These are phyloP conservation scores for Rhagonycha fulva DNA, from an alignment of 2,888 invertebrate genomes.

Conservation along the genomic window DNA sequence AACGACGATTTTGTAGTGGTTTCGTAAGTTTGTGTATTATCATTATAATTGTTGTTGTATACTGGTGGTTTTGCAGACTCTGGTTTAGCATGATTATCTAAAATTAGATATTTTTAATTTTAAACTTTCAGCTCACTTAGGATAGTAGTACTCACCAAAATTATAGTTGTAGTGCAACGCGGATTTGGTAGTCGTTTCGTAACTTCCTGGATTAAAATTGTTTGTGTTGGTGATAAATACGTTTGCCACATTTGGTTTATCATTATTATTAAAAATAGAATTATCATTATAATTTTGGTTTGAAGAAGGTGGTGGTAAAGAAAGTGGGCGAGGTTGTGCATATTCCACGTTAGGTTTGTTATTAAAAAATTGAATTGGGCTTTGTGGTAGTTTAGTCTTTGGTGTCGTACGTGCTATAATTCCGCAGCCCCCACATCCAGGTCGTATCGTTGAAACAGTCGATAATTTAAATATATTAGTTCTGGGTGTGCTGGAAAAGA, in stretches of 20 bases:
- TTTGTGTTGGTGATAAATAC: no score
- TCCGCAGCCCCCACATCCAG: slow-evolving; percentile 64
- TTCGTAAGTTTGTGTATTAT: not conserved
- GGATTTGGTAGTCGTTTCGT: no score
- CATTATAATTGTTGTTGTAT: no score
- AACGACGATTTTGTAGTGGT: not conserved
- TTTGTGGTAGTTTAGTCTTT: not conserved
- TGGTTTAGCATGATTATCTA: no score
- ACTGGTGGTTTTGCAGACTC: no score
- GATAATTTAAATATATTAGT: slow-evolving; percentile 42
- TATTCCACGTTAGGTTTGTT: not conserved
- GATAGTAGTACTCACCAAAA: no score
- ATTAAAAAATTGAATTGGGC: not conserved
- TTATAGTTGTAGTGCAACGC: no score
- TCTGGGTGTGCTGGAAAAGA: slow-evolving; percentile 10
- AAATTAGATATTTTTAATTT: no score
- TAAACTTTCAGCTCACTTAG: no score
- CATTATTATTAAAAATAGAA: not conserved
- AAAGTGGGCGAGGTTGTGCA: not conserved
- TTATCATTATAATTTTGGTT: not conserved
- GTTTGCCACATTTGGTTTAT: no score
- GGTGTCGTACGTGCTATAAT: slow-evolving; percentile 58
- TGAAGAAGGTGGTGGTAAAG: not conserved
- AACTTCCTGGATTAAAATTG: no score
- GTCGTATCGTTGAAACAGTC: slow-evolving; percentile 52